Conservation (phyloP, 2,888 invertebrate genomes). For the Graphium colonna region DNA sequence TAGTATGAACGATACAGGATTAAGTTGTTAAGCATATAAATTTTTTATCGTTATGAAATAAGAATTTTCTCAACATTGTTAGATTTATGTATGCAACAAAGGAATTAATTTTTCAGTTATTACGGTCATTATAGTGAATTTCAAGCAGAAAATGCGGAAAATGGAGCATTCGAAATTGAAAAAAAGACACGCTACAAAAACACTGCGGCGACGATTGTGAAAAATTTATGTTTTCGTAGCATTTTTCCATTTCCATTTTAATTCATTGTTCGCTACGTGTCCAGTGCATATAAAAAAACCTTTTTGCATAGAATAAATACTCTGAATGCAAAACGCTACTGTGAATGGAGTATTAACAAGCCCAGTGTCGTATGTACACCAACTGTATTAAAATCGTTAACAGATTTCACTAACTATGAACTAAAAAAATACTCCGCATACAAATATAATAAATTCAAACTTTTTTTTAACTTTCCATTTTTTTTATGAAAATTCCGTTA, state of each 20-base stretch:
- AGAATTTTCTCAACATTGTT: too few relatives aligned
- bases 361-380: conserved; percentile 1
- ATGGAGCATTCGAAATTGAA: conserved; percentile 9
- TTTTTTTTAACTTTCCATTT: too few relatives aligned
- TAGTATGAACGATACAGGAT: too few relatives aligned
- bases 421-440: too few relatives aligned
- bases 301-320: conserved; percentile 14
- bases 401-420: conserved; percentile 7
- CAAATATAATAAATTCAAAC: too few relatives aligned
- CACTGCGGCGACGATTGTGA: conserved; percentile 13
- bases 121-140: too few relatives aligned
- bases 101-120: too few relatives aligned
- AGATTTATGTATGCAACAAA: too few relatives aligned
- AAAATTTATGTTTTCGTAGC: conserved; percentile 15
- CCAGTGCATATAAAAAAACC: conserved; percentile 13
- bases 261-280: conserved; percentile 22
- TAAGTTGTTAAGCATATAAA: too few relatives aligned
- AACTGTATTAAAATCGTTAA: conserved; percentile 13
- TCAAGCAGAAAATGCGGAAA: neutral
- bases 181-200: conserved; percentile 6
- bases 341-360: conserved; percentile 15
- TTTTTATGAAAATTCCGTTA: too few relatives aligned
- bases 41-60: too few relatives aligned
- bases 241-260: conserved; percentile 17
- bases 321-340: neutral